Base-by-base conservation (phyloP, 2,113 vertebrate genomes). In the Uria lomvia region DNA sequence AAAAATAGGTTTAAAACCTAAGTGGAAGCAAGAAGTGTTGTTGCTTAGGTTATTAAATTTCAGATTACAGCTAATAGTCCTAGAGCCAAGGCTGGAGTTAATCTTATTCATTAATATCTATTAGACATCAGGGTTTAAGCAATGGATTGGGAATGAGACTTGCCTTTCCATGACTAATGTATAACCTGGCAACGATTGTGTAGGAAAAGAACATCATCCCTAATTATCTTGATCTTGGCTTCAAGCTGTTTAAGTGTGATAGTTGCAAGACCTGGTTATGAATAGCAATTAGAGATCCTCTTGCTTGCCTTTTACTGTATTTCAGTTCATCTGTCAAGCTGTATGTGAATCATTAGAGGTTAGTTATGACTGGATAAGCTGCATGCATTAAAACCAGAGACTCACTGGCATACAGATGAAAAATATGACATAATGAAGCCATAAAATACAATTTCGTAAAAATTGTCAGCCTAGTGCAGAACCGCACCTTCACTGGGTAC, bases 261-360 rank as follows among this genome's bases (percentile, higher is more conserved):
- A 52, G 49, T 70, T 96, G 55, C 23, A 66, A 70, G 50, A 76
- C 76, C 45, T 74, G 19, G 42, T 84, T 94, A 55, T 91, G 90
- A 89, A 87, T 87, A 87, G 63, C 68, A 91, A 87, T 91, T 65
- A 89, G 55, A 76, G 9, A 87, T 85, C 50, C 27, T 30, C 17
- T 73, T 74, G 50, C 92, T 89, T 91, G 87, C 19, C n/a, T 91
- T 91, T 87, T 76, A 53, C 20, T 83, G 22, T 86, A 60, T 88
- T 92, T 91, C 68, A 89, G 50, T 84, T 95, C 12, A 70, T 83
- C 63, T 94, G 67, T 80, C 72, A 76, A 79, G 36, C 67, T 76
- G n/a, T 52, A 34, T 60, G 50, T 84, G 87, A 91, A n/a, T 94
- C 68, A 59, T 53, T 74, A 49, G 49, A 81, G 22, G 32, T 83